Conservation (phyloP, 2,888 invertebrate genomes). For the Dendrolimus houi region DNA sequence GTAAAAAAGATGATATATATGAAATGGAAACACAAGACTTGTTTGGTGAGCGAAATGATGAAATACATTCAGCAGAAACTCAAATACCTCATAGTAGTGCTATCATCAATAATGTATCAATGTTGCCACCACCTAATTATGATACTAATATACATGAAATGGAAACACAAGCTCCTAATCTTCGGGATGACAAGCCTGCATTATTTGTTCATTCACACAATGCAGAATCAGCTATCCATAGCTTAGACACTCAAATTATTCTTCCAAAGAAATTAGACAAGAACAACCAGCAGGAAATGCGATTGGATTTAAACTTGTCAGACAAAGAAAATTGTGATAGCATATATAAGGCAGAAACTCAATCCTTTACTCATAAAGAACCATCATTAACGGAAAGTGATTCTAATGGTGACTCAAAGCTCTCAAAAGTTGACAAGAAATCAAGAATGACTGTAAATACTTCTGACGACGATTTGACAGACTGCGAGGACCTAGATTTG, state of each 20-base stretch:
- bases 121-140: neutral
- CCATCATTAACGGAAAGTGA: neutral
- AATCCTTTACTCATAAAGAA: conserved; percentile 12
- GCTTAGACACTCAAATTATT: conserved; percentile 23
- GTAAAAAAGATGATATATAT: neutral
- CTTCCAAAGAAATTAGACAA: conserved; percentile 32
- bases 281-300: conserved; percentile 36
- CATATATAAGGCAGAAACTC: conserved; percentile 34
- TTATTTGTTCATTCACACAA: conserved; percentile 20
- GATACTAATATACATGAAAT: conserved; percentile 28
- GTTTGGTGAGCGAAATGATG: neutral
- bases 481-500: conserved; percentile 24
- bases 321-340: conserved; percentile 38
- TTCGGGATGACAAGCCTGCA: conserved; percentile 11
- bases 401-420: neutral
- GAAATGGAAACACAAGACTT: neutral
- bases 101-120: neutral
- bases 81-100: neutral
- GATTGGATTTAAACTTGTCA: conserved; percentile 34
- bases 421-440: neutral
- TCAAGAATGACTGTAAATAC: conserved; percentile 11
- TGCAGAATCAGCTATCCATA: conserved; percentile 20
- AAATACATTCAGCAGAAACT: neutral
- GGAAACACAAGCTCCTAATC: conserved; percentile 41
- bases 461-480: conserved; percentile 19